Conservation (phyloP, 2,888 invertebrate genomes). For the Ctenicera cuprea region DNA sequence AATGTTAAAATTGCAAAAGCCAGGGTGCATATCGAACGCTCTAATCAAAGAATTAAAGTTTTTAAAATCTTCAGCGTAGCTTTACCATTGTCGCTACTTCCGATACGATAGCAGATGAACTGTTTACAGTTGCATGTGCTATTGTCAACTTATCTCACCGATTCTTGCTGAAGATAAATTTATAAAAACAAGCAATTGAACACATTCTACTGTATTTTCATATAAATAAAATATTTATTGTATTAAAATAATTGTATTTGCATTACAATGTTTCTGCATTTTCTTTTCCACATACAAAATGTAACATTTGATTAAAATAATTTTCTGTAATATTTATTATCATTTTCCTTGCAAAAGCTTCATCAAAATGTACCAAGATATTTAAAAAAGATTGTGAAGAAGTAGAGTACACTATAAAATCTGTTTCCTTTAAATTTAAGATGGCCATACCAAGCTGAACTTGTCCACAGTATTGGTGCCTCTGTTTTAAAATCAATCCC, state of each 20-base stretch:
- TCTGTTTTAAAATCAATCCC: neutral
- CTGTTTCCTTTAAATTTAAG: neutral
- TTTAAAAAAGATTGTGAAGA: neutral
- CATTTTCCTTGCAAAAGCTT: neutral
- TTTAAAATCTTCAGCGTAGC: slow-evolving; percentile 20
- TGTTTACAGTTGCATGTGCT: slow-evolving; percentile 27
- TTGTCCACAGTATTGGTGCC: slow-evolving; percentile 23
- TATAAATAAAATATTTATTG: neutral
- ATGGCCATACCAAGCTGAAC: slow-evolving; percentile 28
- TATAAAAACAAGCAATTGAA: neutral
- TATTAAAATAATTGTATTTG: no score
- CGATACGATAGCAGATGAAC: slow-evolving; percentile 9
- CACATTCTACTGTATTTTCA: neutral
- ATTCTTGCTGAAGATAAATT: slow-evolving; percentile 24
- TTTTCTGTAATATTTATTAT: neutral
- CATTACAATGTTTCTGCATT: neutral
- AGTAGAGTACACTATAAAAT: slow-evolving; percentile 18
- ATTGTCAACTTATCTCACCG: slow-evolving; percentile 27
- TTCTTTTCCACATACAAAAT: slow-evolving; percentile 2
- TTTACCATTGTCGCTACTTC: slow-evolving; percentile 14
- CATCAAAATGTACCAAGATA: neutral
- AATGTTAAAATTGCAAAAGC: slow-evolving; percentile 26
- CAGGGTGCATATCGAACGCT: slow-evolving; percentile 22
- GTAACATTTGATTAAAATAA: slow-evolving; percentile 8
- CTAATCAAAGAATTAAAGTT: slow-evolving; percentile 27